Evolutionary conservation across 2,888 invertebrate species (phyloP).

Genomic region (Scaptomyza tumidula): DNA sequence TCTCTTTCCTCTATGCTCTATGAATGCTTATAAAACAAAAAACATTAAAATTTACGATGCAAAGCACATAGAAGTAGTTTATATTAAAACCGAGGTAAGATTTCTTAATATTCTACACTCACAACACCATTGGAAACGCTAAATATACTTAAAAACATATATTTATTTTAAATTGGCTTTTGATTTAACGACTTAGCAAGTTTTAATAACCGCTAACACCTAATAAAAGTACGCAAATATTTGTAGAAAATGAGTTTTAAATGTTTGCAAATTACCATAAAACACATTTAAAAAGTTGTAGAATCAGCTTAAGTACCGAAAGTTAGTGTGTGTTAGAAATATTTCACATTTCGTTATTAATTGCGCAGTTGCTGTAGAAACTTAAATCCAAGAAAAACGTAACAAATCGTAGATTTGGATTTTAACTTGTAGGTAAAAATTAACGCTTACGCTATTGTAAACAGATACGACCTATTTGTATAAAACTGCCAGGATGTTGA

Average conservation of each 20-base stretch:
- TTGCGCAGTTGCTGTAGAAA: not conserved
- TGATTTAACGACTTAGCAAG: not conserved
- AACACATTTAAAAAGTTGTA: not conserved
- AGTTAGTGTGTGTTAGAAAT: not conserved
- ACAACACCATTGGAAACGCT: slow-evolving; percentile 28
- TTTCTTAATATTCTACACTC: slow-evolving; percentile 27
- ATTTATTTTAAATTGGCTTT: not conserved
- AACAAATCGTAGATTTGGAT: not conserved
- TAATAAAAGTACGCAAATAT: too few relatives aligned
- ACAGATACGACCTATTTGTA: slow-evolving; percentile 1
- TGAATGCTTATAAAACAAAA: slow-evolving; percentile 62
- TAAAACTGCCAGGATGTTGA: slow-evolving; percentile 13
- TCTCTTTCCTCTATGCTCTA: slow-evolving; percentile 61
- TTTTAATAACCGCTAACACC: too few relatives aligned
- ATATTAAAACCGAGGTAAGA: slow-evolving; percentile 85
- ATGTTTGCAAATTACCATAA: too few relatives aligned
- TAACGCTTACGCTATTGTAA: not conserved
- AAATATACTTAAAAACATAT: not conserved
- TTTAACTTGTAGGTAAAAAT: not conserved
- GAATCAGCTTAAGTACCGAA: not conserved
- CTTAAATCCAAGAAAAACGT: not conserved
- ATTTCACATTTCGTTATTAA: not conserved
- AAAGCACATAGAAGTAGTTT: slow-evolving; percentile 89
- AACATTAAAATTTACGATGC: slow-evolving; percentile 53
- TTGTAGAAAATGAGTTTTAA: too few relatives aligned